Conservation (phyloP, 2,888 invertebrate genomes). For the Thymelicus sylvestris region DNA sequence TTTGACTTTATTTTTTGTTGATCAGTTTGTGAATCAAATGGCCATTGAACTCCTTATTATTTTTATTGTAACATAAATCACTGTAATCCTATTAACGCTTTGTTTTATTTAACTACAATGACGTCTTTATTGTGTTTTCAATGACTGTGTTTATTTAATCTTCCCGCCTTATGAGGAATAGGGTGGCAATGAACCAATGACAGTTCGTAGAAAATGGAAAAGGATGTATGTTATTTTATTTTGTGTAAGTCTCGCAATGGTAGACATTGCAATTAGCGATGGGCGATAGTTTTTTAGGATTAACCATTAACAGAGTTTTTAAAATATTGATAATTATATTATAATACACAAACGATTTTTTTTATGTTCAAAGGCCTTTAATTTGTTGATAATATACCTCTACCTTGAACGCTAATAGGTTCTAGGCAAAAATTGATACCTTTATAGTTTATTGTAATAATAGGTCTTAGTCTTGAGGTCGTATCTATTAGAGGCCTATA, state of each 20-base stretch:
- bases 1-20: neutral
- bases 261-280: too few species aligned
- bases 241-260: too few species aligned
- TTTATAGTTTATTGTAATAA: neutral
- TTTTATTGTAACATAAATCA: conserved; percentile 9
- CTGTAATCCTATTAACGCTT: conserved; percentile 8
- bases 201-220: too few species aligned
- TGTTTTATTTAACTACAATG: conserved; percentile 1
- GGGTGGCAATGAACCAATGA: neutral
- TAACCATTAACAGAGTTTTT: too few species aligned
- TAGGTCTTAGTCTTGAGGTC: neutral
- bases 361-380: too few species aligned
- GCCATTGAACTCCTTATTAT: neutral
- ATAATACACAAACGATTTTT: too few species aligned
- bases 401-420: too few species aligned
- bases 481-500: neutral
- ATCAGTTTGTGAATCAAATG: conserved; percentile 2
- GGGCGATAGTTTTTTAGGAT: too few species aligned
- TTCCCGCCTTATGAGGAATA: neutral
- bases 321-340: too few species aligned
- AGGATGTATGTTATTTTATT: too few species aligned
- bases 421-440: too few species aligned
- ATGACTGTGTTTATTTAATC: neutral
- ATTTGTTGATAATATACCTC: too few species aligned
- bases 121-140: neutral